Conservation (phyloP, 2,113 vertebrate genomes). For the Erythrolamprus reginae region DNA sequence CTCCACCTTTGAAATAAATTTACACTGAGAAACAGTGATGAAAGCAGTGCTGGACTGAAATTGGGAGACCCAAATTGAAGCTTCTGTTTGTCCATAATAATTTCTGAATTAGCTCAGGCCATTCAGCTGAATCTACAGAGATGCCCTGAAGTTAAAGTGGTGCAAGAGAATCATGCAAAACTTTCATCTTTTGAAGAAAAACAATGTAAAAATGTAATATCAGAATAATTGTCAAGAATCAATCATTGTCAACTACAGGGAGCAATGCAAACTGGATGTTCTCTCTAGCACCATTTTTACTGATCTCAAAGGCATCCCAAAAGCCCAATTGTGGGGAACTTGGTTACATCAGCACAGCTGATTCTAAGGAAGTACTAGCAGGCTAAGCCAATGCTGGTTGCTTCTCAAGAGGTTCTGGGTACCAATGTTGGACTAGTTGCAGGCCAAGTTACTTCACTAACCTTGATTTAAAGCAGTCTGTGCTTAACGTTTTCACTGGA, state of each 20-base stretch:
- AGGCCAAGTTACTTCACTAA: neutral
- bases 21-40: neutral
- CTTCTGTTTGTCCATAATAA: neutral
- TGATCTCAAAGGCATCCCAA: neutral
- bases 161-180: neutral
- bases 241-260: no score
- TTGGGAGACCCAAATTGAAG: neutral
- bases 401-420: neutral
- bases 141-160: neutral
- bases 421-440: neutral
- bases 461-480: neutral
- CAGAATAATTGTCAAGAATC: neutral
- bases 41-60: neutral
- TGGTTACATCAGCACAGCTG: neutral
- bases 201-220: neutral
- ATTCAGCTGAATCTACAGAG: neutral
- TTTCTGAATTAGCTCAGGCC: neutral
- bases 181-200: neutral
- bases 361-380: neutral
- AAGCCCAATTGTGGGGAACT: neutral
- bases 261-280: neutral
- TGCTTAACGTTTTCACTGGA: neutral
- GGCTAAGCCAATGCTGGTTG: neutral
- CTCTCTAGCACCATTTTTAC: neutral
- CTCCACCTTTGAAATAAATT: neutral